Percentiles rank a stretch among this genome's conserved stretches.
Evolutionary conservation across 1,140 invertebrate species (phyloP).

Genomic region (Nautilus pompilius): DNA sequence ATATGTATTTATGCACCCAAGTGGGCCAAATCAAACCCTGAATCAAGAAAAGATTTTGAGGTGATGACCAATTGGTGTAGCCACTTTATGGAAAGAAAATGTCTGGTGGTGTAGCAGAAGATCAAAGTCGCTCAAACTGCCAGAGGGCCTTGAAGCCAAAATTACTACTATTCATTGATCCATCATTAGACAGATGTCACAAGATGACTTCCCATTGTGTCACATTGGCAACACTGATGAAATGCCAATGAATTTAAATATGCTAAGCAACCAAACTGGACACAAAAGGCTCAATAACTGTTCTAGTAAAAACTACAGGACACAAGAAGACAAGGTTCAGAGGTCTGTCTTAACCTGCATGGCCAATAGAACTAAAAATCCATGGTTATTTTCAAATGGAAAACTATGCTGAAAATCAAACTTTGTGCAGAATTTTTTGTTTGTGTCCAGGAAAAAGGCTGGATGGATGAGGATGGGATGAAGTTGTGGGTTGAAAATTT

Average conservation of each 20-base stretch:
- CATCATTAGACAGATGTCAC: neutral
- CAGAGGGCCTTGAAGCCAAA: neutral
- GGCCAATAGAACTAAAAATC: slow-evolving; percentile 34
- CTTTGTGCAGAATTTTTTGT: slow-evolving; percentile 10
- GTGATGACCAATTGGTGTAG: no score
- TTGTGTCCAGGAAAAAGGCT: neutral
- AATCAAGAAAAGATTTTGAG: no score
- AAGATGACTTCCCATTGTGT: neutral
- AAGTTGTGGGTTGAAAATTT: neutral
- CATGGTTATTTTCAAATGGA: slow-evolving; percentile 36
- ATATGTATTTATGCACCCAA: no score
- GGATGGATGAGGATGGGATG: neutral
- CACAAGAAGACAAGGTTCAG: slow-evolving; percentile 36
- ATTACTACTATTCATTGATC: neutral
- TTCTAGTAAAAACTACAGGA: slow-evolving; percentile 21
- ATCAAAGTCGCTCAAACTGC: neutral
- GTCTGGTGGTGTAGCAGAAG: neutral
- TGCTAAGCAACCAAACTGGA: neutral
- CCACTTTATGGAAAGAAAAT: neutral
- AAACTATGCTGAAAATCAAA: slow-evolving; percentile 17
- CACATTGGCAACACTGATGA: neutral
- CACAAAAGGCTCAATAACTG: neutral
- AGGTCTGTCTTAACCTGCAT: slow-evolving; percentile 25
- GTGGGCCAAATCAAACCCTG: no score
- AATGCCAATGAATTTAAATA: neutral